A percentile compares a stretch with the other conserved stretches of the same genome.
Conservation (phyloP, 2,888 invertebrate species). For the Andrena hattorfiana region DNA sequence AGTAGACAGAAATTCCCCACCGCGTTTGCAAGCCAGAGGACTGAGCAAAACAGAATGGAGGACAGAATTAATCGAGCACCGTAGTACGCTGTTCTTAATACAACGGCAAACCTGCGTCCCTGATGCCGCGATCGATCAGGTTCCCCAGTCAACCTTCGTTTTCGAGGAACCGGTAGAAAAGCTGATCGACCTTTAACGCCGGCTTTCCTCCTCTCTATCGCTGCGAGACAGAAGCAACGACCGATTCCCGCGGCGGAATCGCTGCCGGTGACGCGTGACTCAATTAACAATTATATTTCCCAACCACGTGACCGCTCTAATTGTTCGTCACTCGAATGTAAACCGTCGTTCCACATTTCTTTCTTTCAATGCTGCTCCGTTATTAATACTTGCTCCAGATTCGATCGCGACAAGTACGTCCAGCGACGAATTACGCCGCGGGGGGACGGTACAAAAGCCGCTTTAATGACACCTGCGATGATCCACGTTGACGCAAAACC, state of each 20-base stretch:
- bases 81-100: not conserved
- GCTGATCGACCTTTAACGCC: slow-evolving; percentile 44
- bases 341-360: slow-evolving; percentile 30
- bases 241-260: not conserved
- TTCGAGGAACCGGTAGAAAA: slow-evolving; percentile 21
- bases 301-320: slow-evolving; percentile 37
- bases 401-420: slow-evolving; percentile 12
- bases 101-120: not conserved
- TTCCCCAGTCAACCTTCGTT: slow-evolving; percentile 31
- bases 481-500: slow-evolving; percentile 36
- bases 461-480: slow-evolving; percentile 15
- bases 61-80: not conserved
- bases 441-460: slow-evolving; percentile 2
- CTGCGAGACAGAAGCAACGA: not conserved
- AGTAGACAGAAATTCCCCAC: not conserved
- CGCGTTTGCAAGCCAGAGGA: not conserved
- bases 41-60: not conserved
- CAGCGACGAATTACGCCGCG: slow-evolving; percentile 4
- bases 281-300: slow-evolving; percentile 33
- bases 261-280: not conserved
- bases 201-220: slow-evolving; percentile 12
- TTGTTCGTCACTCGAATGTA: slow-evolving; percentile 18
- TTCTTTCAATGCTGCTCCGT: slow-evolving; percentile 8
- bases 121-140: slow-evolving; percentile 11
- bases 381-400: slow-evolving; percentile 23